Evolutionary conservation across 2,888 invertebrate species (phyloP).

Genomic region (Chromoteleia sp.): DNA sequence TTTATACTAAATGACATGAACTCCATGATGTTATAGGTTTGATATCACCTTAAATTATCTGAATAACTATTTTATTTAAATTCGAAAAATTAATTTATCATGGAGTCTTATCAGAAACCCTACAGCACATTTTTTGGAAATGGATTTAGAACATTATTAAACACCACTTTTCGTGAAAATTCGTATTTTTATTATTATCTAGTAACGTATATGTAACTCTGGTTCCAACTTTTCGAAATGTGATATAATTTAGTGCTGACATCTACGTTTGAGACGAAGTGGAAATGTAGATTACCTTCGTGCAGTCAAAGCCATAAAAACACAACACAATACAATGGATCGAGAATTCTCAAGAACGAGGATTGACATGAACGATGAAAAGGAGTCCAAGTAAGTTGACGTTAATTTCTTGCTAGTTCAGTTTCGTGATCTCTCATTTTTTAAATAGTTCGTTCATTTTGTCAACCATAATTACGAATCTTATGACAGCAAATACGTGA

Average conservation of each 20-base stretch:
- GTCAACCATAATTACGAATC: constrained; percentile 23
- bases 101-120: no score
- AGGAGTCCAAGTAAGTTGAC: constrained; percentile 80
- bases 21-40: no score
- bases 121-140: no score
- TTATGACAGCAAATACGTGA: not conserved
- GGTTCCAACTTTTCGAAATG: no score
- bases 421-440: not conserved
- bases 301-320: constrained; percentile 43
- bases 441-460: constrained; percentile 4
- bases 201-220: no score
- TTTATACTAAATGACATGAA: no score
- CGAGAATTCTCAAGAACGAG: constrained; percentile 74
- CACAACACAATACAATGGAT: constrained; percentile 79
- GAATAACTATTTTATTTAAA: no score
- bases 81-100: no score
- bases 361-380: constrained; percentile 80
- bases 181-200: no score
- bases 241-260: constrained; percentile 57
- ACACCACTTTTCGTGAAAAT: no score
- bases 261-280: constrained; percentile 34
- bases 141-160: no score
- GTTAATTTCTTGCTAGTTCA: constrained; percentile 36
- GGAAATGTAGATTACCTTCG: constrained; percentile 30
- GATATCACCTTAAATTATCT: no score